Evolutionary conservation across 2,888 invertebrate genomes (phyloP), one percentile per base, ranked within the genome.

Genomic region (Xylophagus ater): DNA sequence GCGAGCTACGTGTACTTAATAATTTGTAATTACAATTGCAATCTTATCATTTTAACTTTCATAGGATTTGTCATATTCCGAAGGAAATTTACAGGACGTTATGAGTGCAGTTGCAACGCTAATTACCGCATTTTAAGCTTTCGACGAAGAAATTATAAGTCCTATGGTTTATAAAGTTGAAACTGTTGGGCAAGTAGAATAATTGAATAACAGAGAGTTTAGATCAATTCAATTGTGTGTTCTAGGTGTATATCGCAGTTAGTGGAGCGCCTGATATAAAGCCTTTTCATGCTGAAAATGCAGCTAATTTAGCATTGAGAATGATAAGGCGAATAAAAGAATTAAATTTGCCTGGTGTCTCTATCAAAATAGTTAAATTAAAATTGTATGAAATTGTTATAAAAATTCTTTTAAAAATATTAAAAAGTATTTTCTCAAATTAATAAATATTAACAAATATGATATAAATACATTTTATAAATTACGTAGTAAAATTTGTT

Each of bases 151-250:
- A 32, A 78, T 88, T 54, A 87, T 90, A 53, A 73, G 78, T 23
- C 86, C 84, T 49, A 73, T 84, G 41, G 88, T 89, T 2, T 92
- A 90, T 57, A 92, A 92, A 76, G 90, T 92, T 42, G 92, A 92
- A 68, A 92, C 92, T 0, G 86, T 92, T 1, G 92, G 90, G 10
- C 82, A 80, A 59, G 77, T 80, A 38, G n/a, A n/a, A n/a, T n/a
- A n/a, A n/a, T n/a, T n/a, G n/a, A n/a, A n/a, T n/a, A n/a, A n/a
- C n/a, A n/a, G n/a, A n/a, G n/a, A n/a, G n/a, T n/a, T n/a, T n/a
- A n/a, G n/a, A n/a, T n/a, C n/a, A n/a, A n/a, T n/a, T n/a, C n/a
- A n/a, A n/a, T n/a, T n/a, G n/a, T n/a, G 6, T 7, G 33, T 18
- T 36, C 21, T 7, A 71, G 14, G 70, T 75, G 34, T 92, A 92